phyloP scores from a whole-genome alignment of 2,113 vertebrate species.

The Amphiprion ocellaris region DNA sequence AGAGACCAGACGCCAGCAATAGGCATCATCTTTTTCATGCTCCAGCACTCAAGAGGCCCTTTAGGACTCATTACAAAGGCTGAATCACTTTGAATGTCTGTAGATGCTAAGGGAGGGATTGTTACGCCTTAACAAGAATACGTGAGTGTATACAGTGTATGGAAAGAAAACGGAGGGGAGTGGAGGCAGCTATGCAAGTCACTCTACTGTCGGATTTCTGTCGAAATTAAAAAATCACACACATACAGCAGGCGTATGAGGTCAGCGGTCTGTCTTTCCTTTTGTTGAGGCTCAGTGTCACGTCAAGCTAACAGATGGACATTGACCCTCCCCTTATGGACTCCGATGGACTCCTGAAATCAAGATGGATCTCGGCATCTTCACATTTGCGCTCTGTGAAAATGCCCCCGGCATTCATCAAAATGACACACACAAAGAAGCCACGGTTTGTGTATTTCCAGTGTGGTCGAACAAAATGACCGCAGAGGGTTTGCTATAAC shows the following conservation, averaged over 20 bases:
- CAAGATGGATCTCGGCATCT: conserved; percentile 77
- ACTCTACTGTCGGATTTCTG: conserved; percentile 13
- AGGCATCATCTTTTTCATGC: conserved; percentile 63
- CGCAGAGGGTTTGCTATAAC: conserved; percentile 19
- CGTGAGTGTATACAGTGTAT: conserved; percentile 34
- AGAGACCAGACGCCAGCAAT: conserved; percentile 61
- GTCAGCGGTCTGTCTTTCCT: conserved; percentile 55
- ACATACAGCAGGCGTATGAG: conserved; percentile 39
- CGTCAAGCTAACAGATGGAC: conserved; percentile 92
- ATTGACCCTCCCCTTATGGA: conserved; percentile 81
- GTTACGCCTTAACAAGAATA: conserved; percentile 46
- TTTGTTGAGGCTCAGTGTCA: conserved; percentile 82
- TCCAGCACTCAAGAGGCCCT: conserved; percentile 74
- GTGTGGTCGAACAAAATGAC: conserved; percentile 23
- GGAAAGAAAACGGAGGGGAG: conserved; percentile 1
- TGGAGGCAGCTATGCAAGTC: not conserved
- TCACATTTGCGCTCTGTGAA: conserved; percentile 78
- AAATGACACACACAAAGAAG: conserved; percentile 70
- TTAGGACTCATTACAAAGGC: conserved; percentile 70
- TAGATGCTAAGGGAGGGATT: conserved; percentile 49
- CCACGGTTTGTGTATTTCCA: conserved; percentile 56
- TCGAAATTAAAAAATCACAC: conserved; percentile 25
- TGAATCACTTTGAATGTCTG: conserved; percentile 71
- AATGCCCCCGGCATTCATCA: conserved; percentile 79
- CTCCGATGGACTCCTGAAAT: conserved; percentile 78